Base-by-base conservation (phyloP, 2,888 invertebrate genomes). In the Acanthococcus lagerstroemiae region DNA sequence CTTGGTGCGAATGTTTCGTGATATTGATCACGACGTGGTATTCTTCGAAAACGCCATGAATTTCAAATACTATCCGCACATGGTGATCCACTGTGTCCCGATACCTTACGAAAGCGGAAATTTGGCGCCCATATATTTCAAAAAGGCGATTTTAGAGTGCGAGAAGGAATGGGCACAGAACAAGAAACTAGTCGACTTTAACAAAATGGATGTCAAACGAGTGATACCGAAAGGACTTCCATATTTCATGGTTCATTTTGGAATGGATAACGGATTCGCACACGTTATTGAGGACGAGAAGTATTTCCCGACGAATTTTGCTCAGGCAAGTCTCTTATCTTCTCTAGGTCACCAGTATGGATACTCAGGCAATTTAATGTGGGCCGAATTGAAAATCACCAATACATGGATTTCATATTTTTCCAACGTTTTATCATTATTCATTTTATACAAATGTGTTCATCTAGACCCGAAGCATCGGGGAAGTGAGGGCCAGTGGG, bases 281-380 rank as follows among this genome's bases (percentile, higher is more conserved):
- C 97, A 99, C 78, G 90, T 97, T 0, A 93, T 99, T 73, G 97
- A 99, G 78, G 91, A 97, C 76, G 90, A 92, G 74, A 81, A 84
- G 66, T 75, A 83, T 45, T 97, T 97, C 77, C 91, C 95, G 0
- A 78, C 75, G 60, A 88, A 88, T 77, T 99, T 96, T 82, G 97
- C 92, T 4, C 88, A 90, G 80, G 90, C 89, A 77, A 12, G 6
- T 22, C 15, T 54, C 54, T n/a, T n/a, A n/a, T n/a, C n/a, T n/a
- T n/a, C n/a, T n/a, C n/a, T n/a, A 12, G 7, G 12, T n/a, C n/a
- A n/a, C n/a, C n/a, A n/a, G n/a, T n/a, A n/a, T n/a, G n/a, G n/a
- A n/a, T n/a, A n/a, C n/a, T n/a, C n/a, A n/a, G n/a, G n/a, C n/a
- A n/a, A n/a, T n/a, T n/a, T n/a, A n/a, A n/a, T n/a, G n/a, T n/a